Evolutionary conservation across 2,797 vertebrate genomes (phyloP).

Genomic region (Chelon labrosus): DNA sequence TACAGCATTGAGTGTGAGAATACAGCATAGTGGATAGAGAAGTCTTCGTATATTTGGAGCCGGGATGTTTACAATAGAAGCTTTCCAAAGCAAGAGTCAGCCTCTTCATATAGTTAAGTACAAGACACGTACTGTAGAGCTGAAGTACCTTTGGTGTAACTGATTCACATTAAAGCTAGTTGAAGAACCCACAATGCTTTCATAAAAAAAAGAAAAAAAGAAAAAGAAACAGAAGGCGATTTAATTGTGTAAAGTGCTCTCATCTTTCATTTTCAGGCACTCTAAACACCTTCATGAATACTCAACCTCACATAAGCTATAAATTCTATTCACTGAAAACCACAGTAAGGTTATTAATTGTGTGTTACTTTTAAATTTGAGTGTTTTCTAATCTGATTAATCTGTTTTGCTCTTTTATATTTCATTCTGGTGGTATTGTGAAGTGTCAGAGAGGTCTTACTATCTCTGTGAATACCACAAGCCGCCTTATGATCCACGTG

Average conservation of each 20-base stretch:
- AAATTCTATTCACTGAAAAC: not conserved
- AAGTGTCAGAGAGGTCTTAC: not conserved
- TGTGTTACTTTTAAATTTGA: slow-evolving; percentile 14
- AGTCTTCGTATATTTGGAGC: too few species aligned
- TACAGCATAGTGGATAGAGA: too few species aligned
- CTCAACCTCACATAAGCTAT: not conserved
- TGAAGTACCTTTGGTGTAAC: not conserved
- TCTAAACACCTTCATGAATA: not conserved
- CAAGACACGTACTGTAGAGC: not conserved
- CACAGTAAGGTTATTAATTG: not conserved
- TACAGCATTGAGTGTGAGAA: too few species aligned
- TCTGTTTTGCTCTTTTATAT: not conserved
- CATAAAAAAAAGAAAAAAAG: not conserved
- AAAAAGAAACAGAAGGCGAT: not conserved
- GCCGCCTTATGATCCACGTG: not conserved
- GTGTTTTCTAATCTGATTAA: not conserved
- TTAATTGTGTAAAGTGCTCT: not conserved
- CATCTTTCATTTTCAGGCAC: not conserved
- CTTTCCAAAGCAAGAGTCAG: not conserved
- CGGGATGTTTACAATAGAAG: too few species aligned
- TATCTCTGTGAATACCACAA: not conserved
- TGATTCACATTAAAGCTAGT: slow-evolving; percentile 1
- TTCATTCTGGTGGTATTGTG: not conserved
- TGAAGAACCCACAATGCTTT: not conserved
- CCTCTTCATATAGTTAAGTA: not conserved